These are phyloP conservation scores for Acanthiza pusilla DNA, from an alignment of 2,797 vertebrate species.

Conservation along the genomic window DNA sequence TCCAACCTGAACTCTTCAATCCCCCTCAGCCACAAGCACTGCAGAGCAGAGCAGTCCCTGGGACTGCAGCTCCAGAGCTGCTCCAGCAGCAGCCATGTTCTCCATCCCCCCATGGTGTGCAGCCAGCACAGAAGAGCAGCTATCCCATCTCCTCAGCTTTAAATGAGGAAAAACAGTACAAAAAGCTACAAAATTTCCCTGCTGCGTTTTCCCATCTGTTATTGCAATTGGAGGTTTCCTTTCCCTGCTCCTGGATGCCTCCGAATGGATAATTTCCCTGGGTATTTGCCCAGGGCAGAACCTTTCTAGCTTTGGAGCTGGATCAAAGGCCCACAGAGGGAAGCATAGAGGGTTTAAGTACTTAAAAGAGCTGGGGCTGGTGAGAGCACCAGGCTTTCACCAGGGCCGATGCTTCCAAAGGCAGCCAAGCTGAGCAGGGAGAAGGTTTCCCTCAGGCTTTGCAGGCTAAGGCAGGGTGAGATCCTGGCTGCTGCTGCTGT, in stretches of 20 bases:
- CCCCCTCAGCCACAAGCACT: background rate
- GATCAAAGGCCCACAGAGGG: background rate
- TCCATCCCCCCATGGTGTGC: fast-evolving
- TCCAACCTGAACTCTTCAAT: background rate
- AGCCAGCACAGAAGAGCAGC: background rate
- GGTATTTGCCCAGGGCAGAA: background rate
- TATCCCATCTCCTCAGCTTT: background rate
- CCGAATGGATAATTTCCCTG: fast-evolving
- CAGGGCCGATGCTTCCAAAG: background rate
- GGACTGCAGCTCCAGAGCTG: background rate
- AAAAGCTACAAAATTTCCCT: background rate
- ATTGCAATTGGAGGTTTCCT: background rate
- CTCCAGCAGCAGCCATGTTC: fast-evolving
- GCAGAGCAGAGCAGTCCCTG: background rate
- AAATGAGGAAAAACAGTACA: background rate
- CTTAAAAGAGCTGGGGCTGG: background rate
- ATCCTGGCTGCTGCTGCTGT: background rate
- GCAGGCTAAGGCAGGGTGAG: background rate
- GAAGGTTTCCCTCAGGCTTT: background rate
- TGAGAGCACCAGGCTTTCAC: background rate
- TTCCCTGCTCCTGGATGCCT: background rate
- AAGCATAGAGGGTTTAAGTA: background rate
- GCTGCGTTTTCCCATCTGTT: background rate
- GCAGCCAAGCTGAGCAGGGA: background rate
- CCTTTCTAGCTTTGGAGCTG: background rate